phyloP scores from a whole-genome alignment of 2,113 vertebrate species.

The Carollia perspicillata region DNA sequence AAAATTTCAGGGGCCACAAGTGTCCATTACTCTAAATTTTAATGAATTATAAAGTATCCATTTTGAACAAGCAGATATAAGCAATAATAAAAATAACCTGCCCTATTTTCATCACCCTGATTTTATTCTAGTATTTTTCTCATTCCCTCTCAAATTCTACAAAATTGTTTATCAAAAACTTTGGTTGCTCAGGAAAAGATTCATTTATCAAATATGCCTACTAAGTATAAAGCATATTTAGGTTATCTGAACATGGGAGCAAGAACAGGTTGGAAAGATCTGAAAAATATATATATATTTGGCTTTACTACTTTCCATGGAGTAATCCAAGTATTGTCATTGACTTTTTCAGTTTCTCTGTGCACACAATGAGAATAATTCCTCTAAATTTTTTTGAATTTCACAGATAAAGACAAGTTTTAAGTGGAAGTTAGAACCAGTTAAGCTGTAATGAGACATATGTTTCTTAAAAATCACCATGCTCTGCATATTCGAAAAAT shows the following conservation, averaged over 20 bases:
- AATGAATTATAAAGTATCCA: constrained; percentile 27
- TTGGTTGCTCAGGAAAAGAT: not conserved
- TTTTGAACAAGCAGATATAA: constrained; percentile 33
- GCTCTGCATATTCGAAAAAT: not conserved
- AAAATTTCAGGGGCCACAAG: constrained; percentile 11
- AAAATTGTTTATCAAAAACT: not conserved
- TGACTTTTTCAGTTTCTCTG: constrained; percentile 32
- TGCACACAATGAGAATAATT: not conserved
- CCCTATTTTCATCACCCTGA: not conserved
- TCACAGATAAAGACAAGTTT: not conserved
- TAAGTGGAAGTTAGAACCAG: not conserved
- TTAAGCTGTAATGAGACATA: constrained; percentile 8
- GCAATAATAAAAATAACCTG: constrained; percentile 1
- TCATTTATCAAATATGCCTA: not conserved
- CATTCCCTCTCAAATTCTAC: not conserved
- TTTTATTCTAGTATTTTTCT: constrained; percentile 2
- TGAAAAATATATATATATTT: not conserved
- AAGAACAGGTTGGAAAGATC: not conserved
- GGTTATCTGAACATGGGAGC: not conserved
- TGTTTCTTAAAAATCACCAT: not conserved
- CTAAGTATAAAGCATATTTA: not conserved
- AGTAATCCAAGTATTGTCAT: not conserved
- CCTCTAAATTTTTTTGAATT: constrained; percentile 10
- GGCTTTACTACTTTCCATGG: not conserved
- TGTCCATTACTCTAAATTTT: constrained; percentile 9